A percentile compares a stretch with the other conserved stretches of the same genome.
These are phyloP conservation scores for Vombatus ursinus DNA, from an alignment of 2,113 vertebrate genomes.

Conservation along the genomic window DNA sequence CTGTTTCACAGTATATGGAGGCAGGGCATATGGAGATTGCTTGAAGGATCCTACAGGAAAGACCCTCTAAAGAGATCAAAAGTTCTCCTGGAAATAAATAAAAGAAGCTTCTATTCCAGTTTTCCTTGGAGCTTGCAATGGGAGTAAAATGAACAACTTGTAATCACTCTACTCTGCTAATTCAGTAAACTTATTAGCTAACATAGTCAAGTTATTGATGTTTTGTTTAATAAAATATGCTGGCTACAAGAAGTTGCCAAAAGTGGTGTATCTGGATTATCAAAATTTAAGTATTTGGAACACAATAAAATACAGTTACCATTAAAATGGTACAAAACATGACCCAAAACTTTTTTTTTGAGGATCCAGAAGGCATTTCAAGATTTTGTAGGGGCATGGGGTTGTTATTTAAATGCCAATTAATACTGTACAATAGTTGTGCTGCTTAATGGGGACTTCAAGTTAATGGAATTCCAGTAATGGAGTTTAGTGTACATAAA, in stretches of 20 bases:
- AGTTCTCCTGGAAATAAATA: not conserved
- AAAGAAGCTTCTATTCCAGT: not conserved
- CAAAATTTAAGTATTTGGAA: not conserved
- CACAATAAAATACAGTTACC: not conserved
- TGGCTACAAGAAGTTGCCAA: not conserved
- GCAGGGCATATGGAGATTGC: rapidly evolving
- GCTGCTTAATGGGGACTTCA: not conserved
- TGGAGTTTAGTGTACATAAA: not conserved
- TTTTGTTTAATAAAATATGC: not conserved
- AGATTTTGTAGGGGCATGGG: not conserved
- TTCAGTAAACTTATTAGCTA: not conserved
- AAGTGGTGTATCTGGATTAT: not conserved
- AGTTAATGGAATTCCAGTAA: not conserved
- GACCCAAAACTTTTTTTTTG: not conserved
- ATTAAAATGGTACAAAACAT: not conserved
- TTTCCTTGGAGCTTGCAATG: not conserved
- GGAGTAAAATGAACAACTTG: not conserved
- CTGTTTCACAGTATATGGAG: not conserved
- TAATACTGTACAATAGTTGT: too few species aligned
- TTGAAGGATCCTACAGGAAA: not conserved
- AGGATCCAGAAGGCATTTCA: not conserved
- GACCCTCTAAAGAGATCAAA: not conserved
- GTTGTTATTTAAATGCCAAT: not conserved
- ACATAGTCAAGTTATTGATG: not conserved
- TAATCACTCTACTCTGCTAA: not conserved